Conservation (phyloP, 1,140 invertebrate species). For the Heliconius eleuchia region DNA sequence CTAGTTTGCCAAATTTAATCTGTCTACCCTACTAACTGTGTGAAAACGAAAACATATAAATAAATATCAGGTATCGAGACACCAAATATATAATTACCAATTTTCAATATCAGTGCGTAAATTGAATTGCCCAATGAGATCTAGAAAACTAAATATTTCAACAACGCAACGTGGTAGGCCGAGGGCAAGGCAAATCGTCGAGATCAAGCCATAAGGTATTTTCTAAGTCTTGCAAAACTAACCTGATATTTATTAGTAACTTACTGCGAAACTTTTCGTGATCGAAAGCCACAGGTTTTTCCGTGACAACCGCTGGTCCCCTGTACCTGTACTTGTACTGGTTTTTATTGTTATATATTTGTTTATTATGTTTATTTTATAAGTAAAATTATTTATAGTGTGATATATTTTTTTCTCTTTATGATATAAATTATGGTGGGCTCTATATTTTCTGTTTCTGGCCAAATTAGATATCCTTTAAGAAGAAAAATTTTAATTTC, state of each 20-base stretch:
- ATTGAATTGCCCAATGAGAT: slow-evolving; percentile 2
- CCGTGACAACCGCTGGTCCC: slow-evolving; percentile 51
- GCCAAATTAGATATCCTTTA: too few relatives aligned
- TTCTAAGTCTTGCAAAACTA: slow-evolving; percentile 63
- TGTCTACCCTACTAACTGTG: too few relatives aligned
- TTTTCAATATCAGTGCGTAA: background rate
- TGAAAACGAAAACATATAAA: too few relatives aligned
- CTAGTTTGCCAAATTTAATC: too few relatives aligned
- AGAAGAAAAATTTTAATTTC: too few relatives aligned
- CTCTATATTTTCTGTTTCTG: too few relatives aligned
- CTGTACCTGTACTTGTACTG: slow-evolving; percentile 21
- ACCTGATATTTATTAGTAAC: slow-evolving; percentile 54
- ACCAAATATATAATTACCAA: too few relatives aligned
- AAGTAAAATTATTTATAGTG: background rate
- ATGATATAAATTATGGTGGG: background rate
- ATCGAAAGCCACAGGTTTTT: slow-evolving; percentile 67
- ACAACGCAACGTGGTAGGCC: slow-evolving; percentile 26
- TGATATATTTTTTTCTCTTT: background rate
- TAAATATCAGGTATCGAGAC: too few relatives aligned
- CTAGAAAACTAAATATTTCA: slow-evolving; percentile 23
- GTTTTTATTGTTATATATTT: background rate
- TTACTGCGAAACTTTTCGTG: slow-evolving; percentile 71
- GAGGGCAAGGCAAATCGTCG: slow-evolving; percentile 42
- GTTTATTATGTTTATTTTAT: background rate
- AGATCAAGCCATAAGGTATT: slow-evolving; percentile 46